Evolutionary conservation across 2,113 vertebrate genomes (phyloP).

Genomic region (Amphiprion percula): DNA sequence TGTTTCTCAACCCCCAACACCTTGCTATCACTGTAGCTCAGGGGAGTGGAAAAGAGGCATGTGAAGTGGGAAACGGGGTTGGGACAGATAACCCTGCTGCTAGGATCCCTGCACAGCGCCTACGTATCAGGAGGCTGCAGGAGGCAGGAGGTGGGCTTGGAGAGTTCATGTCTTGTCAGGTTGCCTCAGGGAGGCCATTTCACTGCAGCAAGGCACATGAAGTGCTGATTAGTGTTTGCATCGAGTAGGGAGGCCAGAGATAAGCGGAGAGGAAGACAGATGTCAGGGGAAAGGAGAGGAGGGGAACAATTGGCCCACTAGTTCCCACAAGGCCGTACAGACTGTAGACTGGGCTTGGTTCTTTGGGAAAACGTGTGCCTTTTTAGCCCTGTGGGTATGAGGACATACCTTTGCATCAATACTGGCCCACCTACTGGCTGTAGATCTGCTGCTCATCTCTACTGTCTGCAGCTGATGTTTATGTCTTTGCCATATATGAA

Average conservation of each 20-base stretch:
- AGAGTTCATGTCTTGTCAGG: constrained; percentile 76
- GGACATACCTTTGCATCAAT: constrained; percentile 27
- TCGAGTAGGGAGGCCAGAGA: constrained; percentile 68
- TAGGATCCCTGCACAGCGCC: constrained; percentile 52
- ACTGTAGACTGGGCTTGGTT: constrained; percentile 36
- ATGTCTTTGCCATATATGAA: constrained; percentile 80
- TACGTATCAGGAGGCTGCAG: constrained; percentile 64
- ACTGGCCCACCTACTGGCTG: neutral
- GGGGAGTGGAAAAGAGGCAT: constrained; percentile 82
- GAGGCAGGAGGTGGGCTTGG: constrained; percentile 62
- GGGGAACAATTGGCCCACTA: constrained; percentile 50
- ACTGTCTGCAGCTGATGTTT: constrained; percentile 15
- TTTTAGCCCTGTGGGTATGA: constrained; percentile 27
- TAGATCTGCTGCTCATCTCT: constrained; percentile 13
- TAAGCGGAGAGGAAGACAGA: constrained; percentile 80
- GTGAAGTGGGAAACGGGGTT: constrained; percentile 78
- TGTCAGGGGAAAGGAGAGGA: constrained; percentile 70
- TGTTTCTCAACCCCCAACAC: constrained; percentile 89
- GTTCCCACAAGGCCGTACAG: constrained; percentile 71
- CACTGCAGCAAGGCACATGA: constrained; percentile 61
- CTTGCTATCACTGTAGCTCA: constrained; percentile 86
- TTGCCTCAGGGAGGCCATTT: constrained; percentile 74
- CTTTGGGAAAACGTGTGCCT: constrained; percentile 37
- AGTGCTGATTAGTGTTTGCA: constrained; percentile 82
- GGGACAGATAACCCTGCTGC: constrained; percentile 70